Conservation (phyloP, 2,113 vertebrate genomes). For the Neopipo cinnamomea region DNA sequence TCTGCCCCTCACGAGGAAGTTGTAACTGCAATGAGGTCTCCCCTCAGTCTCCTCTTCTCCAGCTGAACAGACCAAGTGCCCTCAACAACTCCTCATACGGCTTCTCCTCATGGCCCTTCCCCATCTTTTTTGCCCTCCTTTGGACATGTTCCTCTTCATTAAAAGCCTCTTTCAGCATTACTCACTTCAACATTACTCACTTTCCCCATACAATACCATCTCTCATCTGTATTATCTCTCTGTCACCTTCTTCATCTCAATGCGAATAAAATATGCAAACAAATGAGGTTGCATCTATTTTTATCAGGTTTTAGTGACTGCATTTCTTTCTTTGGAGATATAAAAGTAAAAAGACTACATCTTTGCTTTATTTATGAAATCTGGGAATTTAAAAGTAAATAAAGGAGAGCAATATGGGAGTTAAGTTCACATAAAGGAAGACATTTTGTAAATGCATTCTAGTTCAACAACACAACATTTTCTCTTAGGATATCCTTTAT, state of each 20-base stretch:
- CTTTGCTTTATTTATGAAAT: neutral
- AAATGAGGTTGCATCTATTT: neutral
- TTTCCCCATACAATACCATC: neutral
- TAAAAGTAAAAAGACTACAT: neutral
- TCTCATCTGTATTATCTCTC: neutral
- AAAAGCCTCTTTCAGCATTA: neutral
- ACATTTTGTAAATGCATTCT: neutral
- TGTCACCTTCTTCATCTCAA: neutral
- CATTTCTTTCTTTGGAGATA: neutral
- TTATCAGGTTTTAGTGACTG: neutral
- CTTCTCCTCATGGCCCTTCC: neutral
- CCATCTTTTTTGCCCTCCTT: neutral
- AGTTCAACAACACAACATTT: neutral
- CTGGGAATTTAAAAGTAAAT: neutral
- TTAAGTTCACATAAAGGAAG: neutral
- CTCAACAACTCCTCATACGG: neutral
- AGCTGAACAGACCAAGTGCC: neutral
- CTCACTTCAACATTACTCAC: neutral
- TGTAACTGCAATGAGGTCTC: neutral
- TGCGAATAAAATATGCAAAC: neutral
- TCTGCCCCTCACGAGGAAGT: neutral
- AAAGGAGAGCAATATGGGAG: neutral
- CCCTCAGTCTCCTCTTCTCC: neutral
- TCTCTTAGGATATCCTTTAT: neutral
- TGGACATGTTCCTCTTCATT: neutral